Percentiles rank a stretch among this genome's conserved stretches.
Evolutionary conservation across 2,797 vertebrate genomes (phyloP).

Genomic region (Alauda arvensis): DNA sequence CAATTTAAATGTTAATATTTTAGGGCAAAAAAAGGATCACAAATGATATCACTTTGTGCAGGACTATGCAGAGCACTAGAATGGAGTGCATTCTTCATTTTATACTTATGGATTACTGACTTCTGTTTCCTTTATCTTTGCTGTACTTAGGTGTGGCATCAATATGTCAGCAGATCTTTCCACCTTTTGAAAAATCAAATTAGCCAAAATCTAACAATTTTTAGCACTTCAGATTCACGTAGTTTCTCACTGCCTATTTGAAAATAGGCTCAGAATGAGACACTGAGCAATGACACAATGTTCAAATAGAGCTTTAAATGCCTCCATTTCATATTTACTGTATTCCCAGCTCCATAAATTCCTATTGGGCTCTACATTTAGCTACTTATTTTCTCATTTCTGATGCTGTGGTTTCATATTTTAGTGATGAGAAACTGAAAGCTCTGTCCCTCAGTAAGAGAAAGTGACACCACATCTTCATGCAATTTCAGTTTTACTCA

Average conservation of each 20-base stretch:
- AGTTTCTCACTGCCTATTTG: not conserved
- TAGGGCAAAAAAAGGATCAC: not conserved
- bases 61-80: not conserved
- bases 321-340: slow-evolving; percentile 25
- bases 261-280: slow-evolving; percentile 24
- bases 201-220: not conserved
- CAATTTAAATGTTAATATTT: not conserved
- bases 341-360: slow-evolving; percentile 39
- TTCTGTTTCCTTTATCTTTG: not conserved
- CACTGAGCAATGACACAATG: not conserved
- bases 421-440: slow-evolving; percentile 48
- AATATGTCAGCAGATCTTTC: not conserved
- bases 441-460: slow-evolving; percentile 18
- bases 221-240: not conserved
- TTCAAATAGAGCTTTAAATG: slow-evolving; percentile 16
- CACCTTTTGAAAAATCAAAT: slow-evolving; percentile 25
- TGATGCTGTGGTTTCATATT: slow-evolving; percentile 40
- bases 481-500: slow-evolving; percentile 14
- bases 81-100: not conserved
- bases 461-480: not conserved
- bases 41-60: not conserved
- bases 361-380: not conserved
- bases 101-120: not conserved
- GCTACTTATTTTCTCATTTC: slow-evolving; percentile 54
- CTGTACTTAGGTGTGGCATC: not conserved